Base-by-base conservation (phyloP, 1,140 invertebrate species). In the Probaryconus sp. region DNA sequence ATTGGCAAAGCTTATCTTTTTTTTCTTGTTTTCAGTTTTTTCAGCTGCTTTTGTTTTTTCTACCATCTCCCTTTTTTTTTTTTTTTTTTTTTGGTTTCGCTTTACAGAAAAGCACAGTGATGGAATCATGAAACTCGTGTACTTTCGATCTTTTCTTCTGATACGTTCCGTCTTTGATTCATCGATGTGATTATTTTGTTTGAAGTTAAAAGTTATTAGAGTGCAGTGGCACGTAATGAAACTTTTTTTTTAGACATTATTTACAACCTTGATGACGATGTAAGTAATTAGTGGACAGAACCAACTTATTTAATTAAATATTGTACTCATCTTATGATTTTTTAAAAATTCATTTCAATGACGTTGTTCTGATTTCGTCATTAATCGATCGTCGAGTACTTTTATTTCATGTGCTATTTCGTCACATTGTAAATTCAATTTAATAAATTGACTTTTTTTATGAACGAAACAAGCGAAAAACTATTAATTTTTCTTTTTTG, bases 81-180 rank as follows among this genome's bases (percentile, higher is more conserved):
- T n/a, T n/a, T n/a, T n/a, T n/a, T n/a, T n/a, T n/a, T n/a, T n/a
- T n/a, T n/a, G n/a, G n/a, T n/a, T n/a, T n/a, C n/a, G n/a, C n/a
- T 71, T 71, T 20, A 13, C 58, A 37, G 35, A 63, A 63, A 71
- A 71, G 63, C 64, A 71, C 68, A 58, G 26, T 70, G 56, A 71
- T 61, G 50, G 58, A 63, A 63, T 55, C 42, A 40, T 63, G 45
- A 71, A 71, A 71, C 58, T 63, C 64, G 56, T 61, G 26, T 47
- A 69, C 40, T 69, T 51, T 28, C 55, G 43, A 69, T 69, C 65
- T 61, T 69, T 69, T 69, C 55, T 69, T 69, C 55, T 67, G 42
- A 55, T 61, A 47, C 48, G 55, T 69, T 69, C 61, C 65, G 60
- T 69, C 55, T 69, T 69, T 69, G 65, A 69, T 61, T 53, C 55